A percentile compares a stretch with the other conserved stretches of the same genome.
phyloP scores from a whole-genome alignment of 2,888 invertebrate species.

The Archaeoteleia sp. region DNA sequence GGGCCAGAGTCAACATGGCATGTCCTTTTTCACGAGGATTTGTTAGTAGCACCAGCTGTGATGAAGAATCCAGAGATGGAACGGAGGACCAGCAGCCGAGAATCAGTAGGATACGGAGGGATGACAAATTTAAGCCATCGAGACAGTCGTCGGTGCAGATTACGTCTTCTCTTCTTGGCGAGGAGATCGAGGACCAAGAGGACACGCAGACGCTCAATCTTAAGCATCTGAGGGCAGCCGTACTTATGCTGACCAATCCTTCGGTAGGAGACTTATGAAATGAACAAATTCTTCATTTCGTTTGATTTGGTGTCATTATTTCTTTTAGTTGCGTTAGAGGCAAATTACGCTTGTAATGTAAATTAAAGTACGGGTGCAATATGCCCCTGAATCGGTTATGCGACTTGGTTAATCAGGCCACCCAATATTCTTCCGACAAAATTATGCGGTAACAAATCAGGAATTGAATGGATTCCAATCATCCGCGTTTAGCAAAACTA shows the following conservation, averaged over 20 bases:
- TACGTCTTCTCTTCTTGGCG: slow-evolving; percentile 74
- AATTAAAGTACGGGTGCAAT: too few relatives aligned
- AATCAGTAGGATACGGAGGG: slow-evolving; percentile 28
- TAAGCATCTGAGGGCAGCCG: slow-evolving; percentile 87
- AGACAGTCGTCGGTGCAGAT: slow-evolving; percentile 82
- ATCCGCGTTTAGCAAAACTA: too few relatives aligned
- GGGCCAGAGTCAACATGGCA: slow-evolving; percentile 63
- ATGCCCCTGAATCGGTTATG: too few relatives aligned
- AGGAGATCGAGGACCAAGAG: slow-evolving; percentile 79
- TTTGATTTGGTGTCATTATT: too few relatives aligned
- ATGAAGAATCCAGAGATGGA: slow-evolving; percentile 52
- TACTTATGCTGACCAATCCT: slow-evolving; percentile 87
- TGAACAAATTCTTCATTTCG: not conserved
- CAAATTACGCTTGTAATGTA: too few relatives aligned
- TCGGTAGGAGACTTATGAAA: too few relatives aligned
- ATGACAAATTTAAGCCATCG: slow-evolving; percentile 70
- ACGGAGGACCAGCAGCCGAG: slow-evolving; percentile 18
- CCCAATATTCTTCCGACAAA: too few relatives aligned
- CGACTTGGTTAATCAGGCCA: too few relatives aligned
- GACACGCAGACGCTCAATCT: slow-evolving; percentile 82
- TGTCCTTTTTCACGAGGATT: slow-evolving; percentile 69
- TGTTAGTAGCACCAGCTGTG: slow-evolving; percentile 47
- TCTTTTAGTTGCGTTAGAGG: too few relatives aligned
- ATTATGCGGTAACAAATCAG: too few relatives aligned
- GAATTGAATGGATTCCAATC: too few relatives aligned